A percentile compares a stretch with the other conserved stretches of the same genome.
Conservation (phyloP, 2,888 invertebrate genomes). For the Ommatoiulus sabulosus region DNA sequence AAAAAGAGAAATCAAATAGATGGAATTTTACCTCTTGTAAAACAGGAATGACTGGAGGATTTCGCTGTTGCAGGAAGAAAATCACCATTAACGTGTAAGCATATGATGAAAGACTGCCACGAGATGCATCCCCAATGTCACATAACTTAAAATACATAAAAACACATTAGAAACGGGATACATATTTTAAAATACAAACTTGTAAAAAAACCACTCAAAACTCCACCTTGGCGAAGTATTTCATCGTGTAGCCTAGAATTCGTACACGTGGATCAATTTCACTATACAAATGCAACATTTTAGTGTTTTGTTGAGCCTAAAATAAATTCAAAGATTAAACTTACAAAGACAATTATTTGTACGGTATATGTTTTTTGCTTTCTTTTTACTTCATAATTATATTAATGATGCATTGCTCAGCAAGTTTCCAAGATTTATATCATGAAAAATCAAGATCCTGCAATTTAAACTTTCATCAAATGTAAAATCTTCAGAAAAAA, state of each 20-base stretch:
- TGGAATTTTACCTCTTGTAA: conserved; percentile 71
- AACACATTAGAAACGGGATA: not conserved
- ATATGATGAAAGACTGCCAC: conserved; percentile 74
- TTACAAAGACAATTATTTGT: too few species aligned
- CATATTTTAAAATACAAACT: not conserved
- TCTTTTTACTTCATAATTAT: too few species aligned
- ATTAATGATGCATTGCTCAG: too few species aligned
- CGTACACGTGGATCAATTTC: conserved; percentile 71
- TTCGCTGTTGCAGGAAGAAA: conserved; percentile 72
- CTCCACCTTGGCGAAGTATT: conserved; percentile 71
- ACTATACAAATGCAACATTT: conserved; percentile 70
- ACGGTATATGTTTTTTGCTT: too few species aligned
- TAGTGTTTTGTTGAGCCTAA: conserved; percentile 72
- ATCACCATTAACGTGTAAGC: conserved; percentile 74
- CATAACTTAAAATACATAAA: conserved; percentile 65
- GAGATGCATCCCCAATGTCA: conserved; percentile 73
- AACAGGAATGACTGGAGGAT: conserved; percentile 73
- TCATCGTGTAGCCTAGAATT: conserved; percentile 71
- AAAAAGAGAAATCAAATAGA: not conserved
- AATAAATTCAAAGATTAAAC: conserved; percentile 44
- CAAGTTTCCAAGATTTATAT: too few species aligned
- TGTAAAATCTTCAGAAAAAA: too few species aligned
- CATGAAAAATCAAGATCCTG: too few species aligned
- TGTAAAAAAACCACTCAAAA: conserved; percentile 55
- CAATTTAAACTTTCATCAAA: too few species aligned